Evolutionary conservation across 2,888 invertebrate species (phyloP).

Genomic region (Oscheius myriophilus): DNA sequence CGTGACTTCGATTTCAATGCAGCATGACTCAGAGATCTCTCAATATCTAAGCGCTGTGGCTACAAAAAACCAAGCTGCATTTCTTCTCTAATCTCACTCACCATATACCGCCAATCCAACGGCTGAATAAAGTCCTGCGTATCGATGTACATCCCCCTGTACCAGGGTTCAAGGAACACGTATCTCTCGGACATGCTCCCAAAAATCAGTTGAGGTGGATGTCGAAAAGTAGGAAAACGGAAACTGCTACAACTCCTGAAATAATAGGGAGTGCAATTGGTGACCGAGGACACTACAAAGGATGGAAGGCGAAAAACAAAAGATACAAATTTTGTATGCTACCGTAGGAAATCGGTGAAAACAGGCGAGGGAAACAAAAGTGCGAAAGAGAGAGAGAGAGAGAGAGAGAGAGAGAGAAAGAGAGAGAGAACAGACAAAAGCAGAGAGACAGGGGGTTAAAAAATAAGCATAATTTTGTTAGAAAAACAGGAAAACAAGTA

Average conservation of each 20-base stretch:
- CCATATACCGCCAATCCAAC: conserved; percentile 50
- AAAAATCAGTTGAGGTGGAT: not conserved
- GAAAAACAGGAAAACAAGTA: no score
- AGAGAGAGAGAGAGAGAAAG: not conserved
- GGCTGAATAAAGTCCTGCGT: conserved; percentile 35
- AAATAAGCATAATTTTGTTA: no score
- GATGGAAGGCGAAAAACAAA: not conserved
- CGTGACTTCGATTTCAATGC: no score
- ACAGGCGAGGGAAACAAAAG: not conserved
- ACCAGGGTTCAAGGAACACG: conserved; percentile 8
- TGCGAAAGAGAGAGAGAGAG: not conserved
- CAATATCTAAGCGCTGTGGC: no score
- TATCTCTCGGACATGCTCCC: not conserved
- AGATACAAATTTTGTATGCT: not conserved
- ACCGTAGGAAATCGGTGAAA: no score
- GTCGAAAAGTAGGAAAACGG: not conserved
- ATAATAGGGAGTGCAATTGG: not conserved
- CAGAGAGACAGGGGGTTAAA: not conserved
- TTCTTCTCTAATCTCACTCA: no score
- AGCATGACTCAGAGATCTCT: no score
- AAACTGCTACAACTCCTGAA: not conserved
- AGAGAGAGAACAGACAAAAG: not conserved
- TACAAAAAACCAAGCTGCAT: no score
- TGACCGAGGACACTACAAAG: not conserved
- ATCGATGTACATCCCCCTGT: conserved; percentile 34